A percentile compares a stretch with the other conserved stretches of the same genome.
Evolutionary conservation across 2,888 invertebrate genomes (phyloP).

Genomic region (Zeuzera pyrina): DNA sequence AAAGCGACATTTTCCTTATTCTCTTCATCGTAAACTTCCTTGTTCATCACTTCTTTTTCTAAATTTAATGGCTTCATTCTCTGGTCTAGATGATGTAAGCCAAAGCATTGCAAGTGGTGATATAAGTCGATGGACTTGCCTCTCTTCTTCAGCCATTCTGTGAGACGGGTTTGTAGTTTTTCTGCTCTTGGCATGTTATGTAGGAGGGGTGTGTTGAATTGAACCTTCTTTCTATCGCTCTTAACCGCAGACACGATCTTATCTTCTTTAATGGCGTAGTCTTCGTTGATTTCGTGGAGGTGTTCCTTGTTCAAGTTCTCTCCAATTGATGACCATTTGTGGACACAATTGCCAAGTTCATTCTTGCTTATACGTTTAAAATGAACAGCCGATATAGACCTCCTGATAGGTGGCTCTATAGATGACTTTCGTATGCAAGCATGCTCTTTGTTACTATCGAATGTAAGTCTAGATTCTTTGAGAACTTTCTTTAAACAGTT

Average conservation of each 20-base stretch:
- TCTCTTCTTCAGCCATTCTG: conserved; percentile 64
- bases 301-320: conserved; percentile 44
- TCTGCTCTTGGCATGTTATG: conserved; percentile 50
- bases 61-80: conserved; percentile 20
- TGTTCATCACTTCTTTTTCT: conserved; percentile 18
- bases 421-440: conserved; percentile 29
- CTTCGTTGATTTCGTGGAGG: conserved; percentile 40
- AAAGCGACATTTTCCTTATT: conserved; percentile 67
- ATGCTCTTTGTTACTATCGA: conserved; percentile 32
- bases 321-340: conserved; percentile 56
- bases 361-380: conserved; percentile 47
- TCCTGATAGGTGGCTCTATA: conserved; percentile 32
- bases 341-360: conserved; percentile 46
- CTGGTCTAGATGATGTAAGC: conserved; percentile 36
- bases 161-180: conserved; percentile 52
- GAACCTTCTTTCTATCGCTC: conserved; percentile 56
- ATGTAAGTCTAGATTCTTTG: conserved; percentile 36
- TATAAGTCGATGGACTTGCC: conserved; percentile 62
- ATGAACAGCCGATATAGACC: conserved; percentile 65
- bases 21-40: conserved; percentile 43
- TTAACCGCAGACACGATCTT: conserved; percentile 47
- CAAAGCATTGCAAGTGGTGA: conserved; percentile 71
- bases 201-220: conserved; percentile 46
- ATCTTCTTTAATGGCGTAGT: conserved; percentile 31
- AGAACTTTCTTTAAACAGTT: conserved; percentile 37